Percentiles rank a stretch among this genome's conserved stretches.
phyloP scores from a whole-genome alignment of 2,113 vertebrate genomes.

The Procapra przewalskii region DNA sequence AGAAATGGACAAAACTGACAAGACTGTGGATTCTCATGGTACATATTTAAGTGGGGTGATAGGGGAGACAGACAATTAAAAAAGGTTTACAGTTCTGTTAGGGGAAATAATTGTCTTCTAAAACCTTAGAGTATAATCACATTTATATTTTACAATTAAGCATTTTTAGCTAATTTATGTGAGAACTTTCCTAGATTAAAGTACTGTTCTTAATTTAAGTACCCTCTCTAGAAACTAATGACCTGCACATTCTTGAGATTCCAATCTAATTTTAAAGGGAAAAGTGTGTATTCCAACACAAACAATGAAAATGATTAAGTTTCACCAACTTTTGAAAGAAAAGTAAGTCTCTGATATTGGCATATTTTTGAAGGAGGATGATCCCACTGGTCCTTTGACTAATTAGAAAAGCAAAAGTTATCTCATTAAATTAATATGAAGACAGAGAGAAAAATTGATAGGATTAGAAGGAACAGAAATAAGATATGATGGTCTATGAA shows the following conservation, averaged over 20 bases:
- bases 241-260: not conserved
- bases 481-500: not conserved
- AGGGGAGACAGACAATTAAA: not conserved
- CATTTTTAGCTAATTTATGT: not conserved
- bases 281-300: conserved; percentile 24
- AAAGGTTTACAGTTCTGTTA: not conserved
- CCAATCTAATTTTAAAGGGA: conserved; percentile 31
- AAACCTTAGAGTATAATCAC: conserved; percentile 29
- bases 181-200: conserved; percentile 3
- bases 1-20: not conserved
- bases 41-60: not conserved
- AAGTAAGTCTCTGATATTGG: not conserved
- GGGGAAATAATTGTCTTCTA: conserved; percentile 1
- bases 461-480: not conserved
- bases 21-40: not conserved
- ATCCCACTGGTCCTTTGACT: not conserved
- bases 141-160: conserved; percentile 34
- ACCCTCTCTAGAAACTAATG: conserved; percentile 21
- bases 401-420: conserved; percentile 23
- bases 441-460: not conserved
- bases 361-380: not conserved
- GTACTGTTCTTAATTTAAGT: conserved; percentile 39
- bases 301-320: not conserved
- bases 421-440: not conserved
- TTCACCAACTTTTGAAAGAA: not conserved